These are phyloP conservation scores for Squalus acanthias DNA, from an alignment of 2,797 vertebrate species.

Conservation along the genomic window DNA sequence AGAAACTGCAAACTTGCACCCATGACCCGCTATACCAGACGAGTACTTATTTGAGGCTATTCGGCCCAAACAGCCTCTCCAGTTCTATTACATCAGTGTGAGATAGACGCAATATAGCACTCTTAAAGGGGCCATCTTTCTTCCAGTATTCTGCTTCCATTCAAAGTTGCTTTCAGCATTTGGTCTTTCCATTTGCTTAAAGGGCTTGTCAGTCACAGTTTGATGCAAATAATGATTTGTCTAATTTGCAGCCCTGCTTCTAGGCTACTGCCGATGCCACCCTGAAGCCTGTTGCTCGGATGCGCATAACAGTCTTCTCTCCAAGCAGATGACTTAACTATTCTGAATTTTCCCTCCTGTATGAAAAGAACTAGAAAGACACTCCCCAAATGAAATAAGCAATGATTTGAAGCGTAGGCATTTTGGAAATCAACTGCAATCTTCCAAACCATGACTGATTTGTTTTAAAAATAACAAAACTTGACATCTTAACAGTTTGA, in stretches of 20 bases:
- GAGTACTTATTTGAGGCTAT: not conserved
- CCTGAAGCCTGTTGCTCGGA: not conserved
- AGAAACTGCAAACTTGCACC: not conserved
- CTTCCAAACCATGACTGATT: not conserved
- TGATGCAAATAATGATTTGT: not conserved
- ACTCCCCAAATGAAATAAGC: not conserved
- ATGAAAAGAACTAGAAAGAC: not conserved
- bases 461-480: not conserved
- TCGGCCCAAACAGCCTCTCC: not conserved
- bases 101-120: not conserved
- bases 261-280: not conserved
- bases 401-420: not conserved
- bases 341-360: constrained; percentile 27
- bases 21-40: not conserved
- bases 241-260: not conserved
- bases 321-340: not conserved
- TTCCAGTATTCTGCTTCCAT: not conserved
- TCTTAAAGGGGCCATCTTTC: not conserved
- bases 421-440: constrained; percentile 19
- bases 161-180: not conserved
- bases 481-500: not conserved
- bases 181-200: constrained; percentile 11
- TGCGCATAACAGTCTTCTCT: not conserved
- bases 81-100: not conserved
- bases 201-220: not conserved